Base-by-base conservation (phyloP, 2,888 invertebrate genomes). In the Cephus sareptanus region DNA sequence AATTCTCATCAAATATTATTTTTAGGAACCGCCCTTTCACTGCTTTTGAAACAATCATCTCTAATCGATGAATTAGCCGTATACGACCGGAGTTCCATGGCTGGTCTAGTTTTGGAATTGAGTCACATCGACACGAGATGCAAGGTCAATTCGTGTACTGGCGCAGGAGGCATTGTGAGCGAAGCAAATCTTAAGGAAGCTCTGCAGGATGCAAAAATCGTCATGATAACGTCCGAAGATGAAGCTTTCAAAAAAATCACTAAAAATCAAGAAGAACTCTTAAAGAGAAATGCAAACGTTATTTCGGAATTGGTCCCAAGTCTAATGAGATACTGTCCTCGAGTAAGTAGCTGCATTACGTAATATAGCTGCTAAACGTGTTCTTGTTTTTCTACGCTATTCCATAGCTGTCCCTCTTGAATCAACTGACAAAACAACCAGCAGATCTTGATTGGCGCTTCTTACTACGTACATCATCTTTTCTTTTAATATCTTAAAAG, bases 151-250 rank as follows among this genome's bases (percentile, higher is more conserved):
- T 80, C 80, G 0, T 85, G 77, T 56, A 75, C 79, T 11, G 70
- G 75, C n/a, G 56, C 56, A 56, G 71, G 31, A 31, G 82, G 89
- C 4, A 88, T 84, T 81, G 82, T 84, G 40, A 89, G 89, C 34
- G 81, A 80, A 34, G 88, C 89, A 33, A 81, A 85, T 37, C 80
- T 93, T n/a, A 81, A 81, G 71, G 83, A 86, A 13, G 91, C 92
- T 3, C 82, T 92, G 34, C 76, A 83, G 12, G 86, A 93, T 69
- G 92, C 94, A 3, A 93, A 95, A 83, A 91, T 96, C 69, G 94
- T 96, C 4, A 92, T 96, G 75, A 94, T 95, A 73, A 93, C 94
- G 1, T 95, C 95, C 30, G 95, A 95, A 79, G 92, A 93, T 33
- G 92, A 40, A 91, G 93, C 6, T 30, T 34, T 30, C 35, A 15